Conservation (phyloP, 2,888 invertebrate species). For the Bugula neritina region DNA sequence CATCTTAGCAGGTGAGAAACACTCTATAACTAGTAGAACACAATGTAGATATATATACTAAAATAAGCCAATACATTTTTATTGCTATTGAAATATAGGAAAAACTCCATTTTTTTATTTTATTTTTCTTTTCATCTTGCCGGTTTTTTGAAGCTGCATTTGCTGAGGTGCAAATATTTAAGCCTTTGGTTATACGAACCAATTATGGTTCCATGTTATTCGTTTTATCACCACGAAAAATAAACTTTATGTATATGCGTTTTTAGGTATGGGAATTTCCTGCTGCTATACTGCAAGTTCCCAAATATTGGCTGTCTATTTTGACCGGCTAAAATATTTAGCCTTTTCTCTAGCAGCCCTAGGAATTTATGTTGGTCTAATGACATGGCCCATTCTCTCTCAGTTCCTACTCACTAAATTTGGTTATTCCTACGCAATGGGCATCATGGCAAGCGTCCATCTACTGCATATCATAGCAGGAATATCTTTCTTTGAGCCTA, state of each 20-base stretch:
- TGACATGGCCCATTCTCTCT: neutral
- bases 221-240: too few species aligned
- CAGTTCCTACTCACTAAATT: neutral
- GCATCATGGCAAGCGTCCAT: neutral
- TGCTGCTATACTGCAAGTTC: neutral
- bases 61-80: too few species aligned
- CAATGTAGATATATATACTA: too few species aligned
- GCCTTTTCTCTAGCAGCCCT: constrained; percentile 1
- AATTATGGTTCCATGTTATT: too few species aligned
- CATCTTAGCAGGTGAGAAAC: neutral
- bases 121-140: too few species aligned
- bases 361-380: neutral
- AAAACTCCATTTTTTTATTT: too few species aligned
- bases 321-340: neutral
- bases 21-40: too few species aligned
- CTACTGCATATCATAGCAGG: neutral
- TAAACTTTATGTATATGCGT: too few species aligned
- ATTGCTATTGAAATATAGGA: too few species aligned
- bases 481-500: neutral
- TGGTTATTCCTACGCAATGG: neutral
- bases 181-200: too few species aligned
- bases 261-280: neutral
- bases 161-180: too few species aligned
- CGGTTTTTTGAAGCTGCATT: too few species aligned
- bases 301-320: neutral